Evolutionary conservation across 2,797 vertebrate species (phyloP).

Genomic region (Sibirionetta formosa): DNA sequence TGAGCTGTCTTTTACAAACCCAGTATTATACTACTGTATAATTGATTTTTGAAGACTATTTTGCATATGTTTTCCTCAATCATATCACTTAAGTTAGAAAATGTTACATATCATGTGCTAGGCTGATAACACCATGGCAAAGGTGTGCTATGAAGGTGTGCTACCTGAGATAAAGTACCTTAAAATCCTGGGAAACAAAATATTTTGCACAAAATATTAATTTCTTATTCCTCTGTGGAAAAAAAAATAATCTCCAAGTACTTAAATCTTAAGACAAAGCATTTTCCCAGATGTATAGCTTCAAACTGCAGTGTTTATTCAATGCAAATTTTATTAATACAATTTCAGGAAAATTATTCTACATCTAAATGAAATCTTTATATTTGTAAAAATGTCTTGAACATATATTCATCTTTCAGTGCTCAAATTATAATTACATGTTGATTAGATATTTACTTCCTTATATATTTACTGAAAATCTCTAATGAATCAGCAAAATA

Average conservation of each 20-base stretch:
- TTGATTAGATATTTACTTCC: neutral
- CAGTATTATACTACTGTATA: constrained; percentile 77
- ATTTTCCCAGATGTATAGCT: neutral
- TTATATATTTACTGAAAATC: neutral
- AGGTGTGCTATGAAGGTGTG: neutral
- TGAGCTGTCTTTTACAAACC: constrained; percentile 76
- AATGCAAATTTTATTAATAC: neutral
- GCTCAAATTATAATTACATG: neutral
- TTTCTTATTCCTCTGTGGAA: neutral
- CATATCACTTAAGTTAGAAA: constrained; percentile 55
- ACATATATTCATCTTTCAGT: neutral
- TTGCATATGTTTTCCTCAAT: constrained; percentile 73
- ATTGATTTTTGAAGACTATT: constrained; percentile 79
- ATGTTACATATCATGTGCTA: neutral
- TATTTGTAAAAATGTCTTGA: neutral
- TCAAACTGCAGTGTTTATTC: neutral
- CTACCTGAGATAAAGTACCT: neutral
- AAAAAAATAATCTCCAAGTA: neutral
- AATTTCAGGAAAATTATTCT: neutral
- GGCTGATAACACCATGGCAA: neutral
- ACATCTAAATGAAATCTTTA: neutral
- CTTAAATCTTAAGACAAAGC: neutral
- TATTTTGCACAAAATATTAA: neutral
- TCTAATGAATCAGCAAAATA: neutral
- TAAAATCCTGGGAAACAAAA: neutral